Evolutionary conservation across 2,113 vertebrate genomes (phyloP).

Genomic region (Pavo muticus): DNA sequence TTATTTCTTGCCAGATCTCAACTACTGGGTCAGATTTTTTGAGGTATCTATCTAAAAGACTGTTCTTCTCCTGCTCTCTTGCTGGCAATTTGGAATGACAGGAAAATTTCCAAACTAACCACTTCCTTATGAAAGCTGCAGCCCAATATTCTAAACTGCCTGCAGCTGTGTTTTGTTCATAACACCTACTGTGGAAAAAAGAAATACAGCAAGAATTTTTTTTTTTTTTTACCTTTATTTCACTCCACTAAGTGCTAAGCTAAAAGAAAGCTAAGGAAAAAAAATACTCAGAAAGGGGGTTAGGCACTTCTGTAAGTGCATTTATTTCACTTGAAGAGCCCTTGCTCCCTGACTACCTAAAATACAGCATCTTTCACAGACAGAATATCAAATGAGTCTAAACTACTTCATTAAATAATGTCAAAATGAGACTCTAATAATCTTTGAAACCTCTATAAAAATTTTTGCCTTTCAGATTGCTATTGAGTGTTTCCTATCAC

Average conservation of each 20-base stretch:
- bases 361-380: neutral
- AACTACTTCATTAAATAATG: conserved; percentile 9
- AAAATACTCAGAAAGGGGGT: neutral
- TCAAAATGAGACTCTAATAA: neutral
- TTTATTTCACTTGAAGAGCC: neutral
- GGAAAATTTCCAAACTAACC: neutral
- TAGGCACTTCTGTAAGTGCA: neutral
- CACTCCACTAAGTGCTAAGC: neutral
- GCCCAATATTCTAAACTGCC: neutral
- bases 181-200: neutral
- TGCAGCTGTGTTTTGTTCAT: neutral
- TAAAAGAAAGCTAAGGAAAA: neutral
- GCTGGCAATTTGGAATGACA: neutral
- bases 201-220: neutral
- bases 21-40: neutral
- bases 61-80: neutral
- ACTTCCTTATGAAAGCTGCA: neutral
- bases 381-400: neutral
- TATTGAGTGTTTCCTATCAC: conserved; percentile 13
- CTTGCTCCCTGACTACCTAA: neutral
- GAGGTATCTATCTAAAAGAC: neutral
- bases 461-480: neutral
- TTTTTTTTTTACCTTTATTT: neutral
- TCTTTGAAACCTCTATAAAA: neutral
- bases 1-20: neutral